Base-by-base conservation (phyloP, 2,113 vertebrate species). In the Vulpes lagopus region DNA sequence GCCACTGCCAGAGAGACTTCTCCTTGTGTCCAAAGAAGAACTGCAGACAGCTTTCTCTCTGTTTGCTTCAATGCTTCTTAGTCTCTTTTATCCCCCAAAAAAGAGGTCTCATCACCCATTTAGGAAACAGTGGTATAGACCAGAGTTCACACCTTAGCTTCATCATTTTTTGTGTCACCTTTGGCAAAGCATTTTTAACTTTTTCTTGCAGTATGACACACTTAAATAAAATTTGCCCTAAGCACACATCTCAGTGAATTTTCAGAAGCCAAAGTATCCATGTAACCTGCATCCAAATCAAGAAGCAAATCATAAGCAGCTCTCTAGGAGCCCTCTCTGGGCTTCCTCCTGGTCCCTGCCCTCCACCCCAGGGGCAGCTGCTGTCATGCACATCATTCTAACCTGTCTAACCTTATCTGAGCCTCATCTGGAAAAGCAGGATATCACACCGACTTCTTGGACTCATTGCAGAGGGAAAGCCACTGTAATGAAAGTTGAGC, bases 361-460 rank as follows among this genome's bases (percentile, higher is more conserved):
- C 10, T 11, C 23, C 3, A 4, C 25, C 32, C 20, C 57, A 38
- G 8, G 79, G 73, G 17, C 55, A 49, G 11, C 64, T 27, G 3
- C 57, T n/a, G 16, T 20, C 17, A 6, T 14, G 32, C 8, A 3
- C 8, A 53, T 49, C 32, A 0, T 51, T 94, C 35, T 80, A 5
- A 81, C 27, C n/a, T 53, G 16, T 94, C 35, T 80, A 5, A 81
- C 27, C n/a, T 53, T 20, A 19, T 30, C 65, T 7, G 74, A 87
- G 23, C 55, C 89, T 84, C 69, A 3, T 51, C 25, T 2, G 35
- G 74, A 32, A 55, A 65, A 23, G 0, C 1, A 2, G 49, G 11
- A 11, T 4, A 5, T 38, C 38, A 35, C 22, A 19, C 11, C 0
- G 0, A 19, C 51, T n/a, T 1, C 3, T 0, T 14, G 8, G 8